A percentile compares a stretch with the other conserved stretches of the same genome.
These are phyloP conservation scores for Silurus aristotelis DNA, from an alignment of 2,797 vertebrate genomes.

Conservation along the genomic window DNA sequence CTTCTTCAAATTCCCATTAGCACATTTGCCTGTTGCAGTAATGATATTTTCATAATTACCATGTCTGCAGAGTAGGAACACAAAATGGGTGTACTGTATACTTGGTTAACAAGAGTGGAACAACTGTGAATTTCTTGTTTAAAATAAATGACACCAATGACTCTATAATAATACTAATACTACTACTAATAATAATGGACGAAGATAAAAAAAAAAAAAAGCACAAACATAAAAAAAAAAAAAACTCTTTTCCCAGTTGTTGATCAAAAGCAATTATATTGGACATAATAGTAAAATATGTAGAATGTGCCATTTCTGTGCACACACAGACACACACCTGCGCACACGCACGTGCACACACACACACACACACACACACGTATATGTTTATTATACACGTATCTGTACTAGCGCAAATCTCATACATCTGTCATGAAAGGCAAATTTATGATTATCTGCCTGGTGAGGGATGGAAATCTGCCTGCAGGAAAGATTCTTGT, in stretches of 20 bases:
- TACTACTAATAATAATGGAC: neutral
- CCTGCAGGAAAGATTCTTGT: conserved; percentile 46
- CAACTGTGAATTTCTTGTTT: conserved; percentile 17
- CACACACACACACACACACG: neutral
- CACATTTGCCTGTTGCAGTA: neutral
- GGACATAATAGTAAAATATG: conserved; percentile 3
- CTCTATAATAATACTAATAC: conserved; percentile 6
- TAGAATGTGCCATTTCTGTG: neutral
- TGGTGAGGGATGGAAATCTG: conserved; percentile 63
- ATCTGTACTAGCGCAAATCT: conserved; percentile 13
- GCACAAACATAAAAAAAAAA: neutral
- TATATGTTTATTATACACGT: neutral
- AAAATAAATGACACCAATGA: conserved; percentile 16
- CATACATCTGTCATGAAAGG: conserved; percentile 30
- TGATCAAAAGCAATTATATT: conserved; percentile 11
- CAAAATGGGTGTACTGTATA: conserved; percentile 2
- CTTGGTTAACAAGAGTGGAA: conserved; percentile 17
- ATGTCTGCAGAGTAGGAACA: neutral
- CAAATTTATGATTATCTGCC: conserved; percentile 42
- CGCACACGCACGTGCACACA: neutral
- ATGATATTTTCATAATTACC: conserved; percentile 5
- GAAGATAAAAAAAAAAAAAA: neutral
- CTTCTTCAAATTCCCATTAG: neutral
- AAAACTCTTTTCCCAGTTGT: neutral
- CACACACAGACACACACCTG: neutral